A percentile compares a stretch with the other conserved stretches of the same genome.
These are phyloP conservation scores for Drosophila seguyi DNA, from an alignment of 1,140 invertebrate genomes.

Conservation along the genomic window DNA sequence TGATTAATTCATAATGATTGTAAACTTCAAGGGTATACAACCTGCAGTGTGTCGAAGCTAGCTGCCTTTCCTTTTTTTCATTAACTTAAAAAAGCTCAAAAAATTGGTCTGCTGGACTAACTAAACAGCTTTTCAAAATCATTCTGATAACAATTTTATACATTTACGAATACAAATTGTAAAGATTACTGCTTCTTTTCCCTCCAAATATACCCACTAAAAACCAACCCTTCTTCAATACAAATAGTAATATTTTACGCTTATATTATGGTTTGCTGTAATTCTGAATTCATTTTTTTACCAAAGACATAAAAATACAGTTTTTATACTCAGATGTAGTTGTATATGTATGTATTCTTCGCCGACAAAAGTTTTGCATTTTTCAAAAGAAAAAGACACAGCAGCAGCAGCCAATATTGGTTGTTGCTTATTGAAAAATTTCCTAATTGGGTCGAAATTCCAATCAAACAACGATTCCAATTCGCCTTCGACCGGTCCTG, in stretches of 20 bases:
- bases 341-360: conserved; percentile 40
- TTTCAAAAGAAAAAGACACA: conserved; percentile 60
- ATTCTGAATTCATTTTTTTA: not conserved
- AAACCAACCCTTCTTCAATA: not conserved
- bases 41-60: too few species aligned
- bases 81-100: too few species aligned
- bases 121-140: not conserved
- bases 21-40: not conserved
- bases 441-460: conserved; percentile 81
- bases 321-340: conserved; percentile 23
- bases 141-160: too few species aligned
- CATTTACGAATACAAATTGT: too few species aligned
- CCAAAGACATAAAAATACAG: not conserved
- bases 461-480: conserved; percentile 75
- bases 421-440: conserved; percentile 64
- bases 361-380: conserved; percentile 66
- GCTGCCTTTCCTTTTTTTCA: too few species aligned
- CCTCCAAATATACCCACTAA: not conserved
- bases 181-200: too few species aligned
- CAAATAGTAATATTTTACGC: not conserved
- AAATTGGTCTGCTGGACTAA: too few species aligned
- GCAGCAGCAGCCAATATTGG: conserved; percentile 26
- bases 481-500: conserved; percentile 36
- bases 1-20: too few species aligned
- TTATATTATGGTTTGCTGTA: not conserved